phyloP scores from a whole-genome alignment of 2,797 vertebrate species.

The Cirrhinus molitorella region DNA sequence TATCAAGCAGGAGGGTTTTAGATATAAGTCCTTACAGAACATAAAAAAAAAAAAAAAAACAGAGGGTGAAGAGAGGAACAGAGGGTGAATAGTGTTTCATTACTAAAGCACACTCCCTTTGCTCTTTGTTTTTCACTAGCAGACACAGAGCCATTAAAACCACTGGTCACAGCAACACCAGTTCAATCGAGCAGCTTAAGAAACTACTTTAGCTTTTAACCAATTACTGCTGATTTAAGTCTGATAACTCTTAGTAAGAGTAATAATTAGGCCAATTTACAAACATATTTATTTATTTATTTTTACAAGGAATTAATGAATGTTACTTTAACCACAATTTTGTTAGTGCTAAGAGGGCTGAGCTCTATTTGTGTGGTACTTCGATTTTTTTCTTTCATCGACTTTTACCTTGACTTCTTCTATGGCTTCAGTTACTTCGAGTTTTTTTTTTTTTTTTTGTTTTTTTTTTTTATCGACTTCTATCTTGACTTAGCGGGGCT shows the following conservation, averaged over 20 bases:
- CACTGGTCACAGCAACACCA: conserved; percentile 13
- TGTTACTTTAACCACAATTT: background rate
- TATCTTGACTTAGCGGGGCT: no score
- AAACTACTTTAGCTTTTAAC: conserved; percentile 25
- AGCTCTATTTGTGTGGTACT: background rate
- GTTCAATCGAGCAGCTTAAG: background rate
- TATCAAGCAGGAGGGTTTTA: conserved; percentile 76
- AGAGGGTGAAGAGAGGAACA: conserved; percentile 62
- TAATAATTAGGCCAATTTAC: conserved; percentile 1
- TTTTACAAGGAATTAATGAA: background rate
- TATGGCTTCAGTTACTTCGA: no score
- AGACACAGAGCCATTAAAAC: conserved; percentile 36
- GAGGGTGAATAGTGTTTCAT: conserved; percentile 64
- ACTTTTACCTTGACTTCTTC: no score
- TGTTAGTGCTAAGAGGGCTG: background rate
- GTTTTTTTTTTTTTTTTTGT: no score
- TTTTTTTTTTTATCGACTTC: no score
- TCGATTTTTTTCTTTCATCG: no score
- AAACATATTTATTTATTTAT: background rate
- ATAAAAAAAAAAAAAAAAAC: conserved; percentile 61
- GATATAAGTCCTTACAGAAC: conserved; percentile 75
- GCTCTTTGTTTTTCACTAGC: background rate
- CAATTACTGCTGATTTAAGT: conserved; percentile 28
- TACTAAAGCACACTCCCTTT: conserved; percentile 34
- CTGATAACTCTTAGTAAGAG: background rate